Evolutionary conservation across 2,113 vertebrate genomes (phyloP).

Genomic region (Scatophagus argus): DNA sequence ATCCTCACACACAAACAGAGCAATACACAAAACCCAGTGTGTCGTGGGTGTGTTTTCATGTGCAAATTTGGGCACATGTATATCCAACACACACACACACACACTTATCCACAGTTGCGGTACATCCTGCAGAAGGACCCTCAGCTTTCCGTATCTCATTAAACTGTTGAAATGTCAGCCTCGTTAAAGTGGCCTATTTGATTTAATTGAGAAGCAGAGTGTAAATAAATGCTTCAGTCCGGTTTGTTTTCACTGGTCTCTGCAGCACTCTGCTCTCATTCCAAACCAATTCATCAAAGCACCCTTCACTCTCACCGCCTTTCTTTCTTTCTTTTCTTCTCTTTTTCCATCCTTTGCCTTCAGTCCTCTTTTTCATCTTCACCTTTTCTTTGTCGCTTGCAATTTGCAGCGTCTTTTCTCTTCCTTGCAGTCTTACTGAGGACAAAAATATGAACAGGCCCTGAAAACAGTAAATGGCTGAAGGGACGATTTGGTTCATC

Average conservation of each 20-base stretch:
- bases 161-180: conserved; percentile 80
- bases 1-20: background rate
- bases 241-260: conserved; percentile 79
- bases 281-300: conserved; percentile 67
- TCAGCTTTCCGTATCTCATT: conserved; percentile 68
- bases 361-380: conserved; percentile 33
- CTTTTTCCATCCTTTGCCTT: conserved; percentile 13
- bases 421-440: background rate
- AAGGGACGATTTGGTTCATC: background rate
- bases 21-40: background rate
- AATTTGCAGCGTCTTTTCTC: conserved; percentile 28
- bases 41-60: background rate
- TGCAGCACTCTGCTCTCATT: conserved; percentile 63
- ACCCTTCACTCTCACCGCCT: conserved; percentile 15
- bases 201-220: conserved; percentile 80
- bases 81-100: background rate
- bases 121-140: conserved; percentile 62
- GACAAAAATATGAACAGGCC: conserved; percentile 1
- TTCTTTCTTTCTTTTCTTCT: background rate
- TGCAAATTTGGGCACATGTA: background rate
- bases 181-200: conserved; percentile 81
- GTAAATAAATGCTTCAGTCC: conserved; percentile 81
- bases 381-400: conserved; percentile 31
- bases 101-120: background rate
- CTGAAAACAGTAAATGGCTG: background rate